phyloP scores from a whole-genome alignment of 2,888 invertebrate genomes.

The Dorcus parallelipipedus region DNA sequence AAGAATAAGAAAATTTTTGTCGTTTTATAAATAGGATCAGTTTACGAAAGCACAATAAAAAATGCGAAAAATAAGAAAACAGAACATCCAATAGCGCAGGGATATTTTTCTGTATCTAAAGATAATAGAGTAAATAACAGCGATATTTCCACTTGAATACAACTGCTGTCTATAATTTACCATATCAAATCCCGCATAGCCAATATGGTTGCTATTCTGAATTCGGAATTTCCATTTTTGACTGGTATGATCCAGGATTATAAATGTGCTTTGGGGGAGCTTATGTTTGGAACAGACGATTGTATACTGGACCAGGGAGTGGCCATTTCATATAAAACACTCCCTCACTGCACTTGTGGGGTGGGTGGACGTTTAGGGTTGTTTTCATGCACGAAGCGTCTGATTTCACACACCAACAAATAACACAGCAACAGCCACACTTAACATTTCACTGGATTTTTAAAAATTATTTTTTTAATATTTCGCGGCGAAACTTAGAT shows the following conservation, averaged over 20 bases:
- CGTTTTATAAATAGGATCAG: not conserved
- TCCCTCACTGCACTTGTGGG: constrained; percentile 33
- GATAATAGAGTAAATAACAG: constrained; percentile 24
- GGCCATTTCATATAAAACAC: constrained; percentile 41
- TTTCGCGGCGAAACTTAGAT: not conserved
- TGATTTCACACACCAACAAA: constrained; percentile 4
- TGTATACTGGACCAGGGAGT: constrained; percentile 42
- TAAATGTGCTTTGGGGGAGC: constrained; percentile 45
- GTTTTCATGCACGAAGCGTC: constrained; percentile 10
- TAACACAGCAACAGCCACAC: not conserved
- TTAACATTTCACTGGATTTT: too few species aligned
- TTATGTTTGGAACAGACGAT: constrained; percentile 33
- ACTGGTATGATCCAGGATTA: constrained; percentile 46
- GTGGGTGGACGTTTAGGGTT: constrained; percentile 14
- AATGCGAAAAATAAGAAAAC: constrained; percentile 13
- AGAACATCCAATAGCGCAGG: constrained; percentile 9
- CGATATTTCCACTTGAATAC: constrained; percentile 27
- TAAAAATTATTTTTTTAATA: not conserved
- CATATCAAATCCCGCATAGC: constrained; percentile 38
- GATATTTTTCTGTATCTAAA: constrained; percentile 18
- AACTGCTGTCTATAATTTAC: constrained; percentile 42
- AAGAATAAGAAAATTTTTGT: not conserved
- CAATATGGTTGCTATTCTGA: constrained; percentile 39
- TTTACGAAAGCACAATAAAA: not conserved
- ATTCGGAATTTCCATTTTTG: constrained; percentile 47